phyloP scores from a whole-genome alignment of 2,888 invertebrate genomes.

The Morpho deidamia region DNA sequence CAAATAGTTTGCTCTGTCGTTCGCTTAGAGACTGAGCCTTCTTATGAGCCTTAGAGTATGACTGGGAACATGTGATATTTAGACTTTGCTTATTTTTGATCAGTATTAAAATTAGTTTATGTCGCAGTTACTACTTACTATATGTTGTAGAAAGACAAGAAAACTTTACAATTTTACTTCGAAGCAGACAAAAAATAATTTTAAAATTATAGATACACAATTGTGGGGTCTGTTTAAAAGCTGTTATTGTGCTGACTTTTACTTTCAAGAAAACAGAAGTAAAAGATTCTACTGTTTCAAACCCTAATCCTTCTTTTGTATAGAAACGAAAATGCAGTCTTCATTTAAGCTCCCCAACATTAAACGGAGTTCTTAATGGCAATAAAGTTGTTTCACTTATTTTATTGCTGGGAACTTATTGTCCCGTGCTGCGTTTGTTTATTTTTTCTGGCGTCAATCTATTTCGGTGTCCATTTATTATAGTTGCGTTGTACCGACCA shows the following conservation, averaged over 20 bases:
- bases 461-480: slow-evolving; percentile 57
- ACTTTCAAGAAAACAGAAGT: slow-evolving; percentile 6
- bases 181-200: too few relatives aligned
- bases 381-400: slow-evolving; percentile 26
- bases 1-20: too few relatives aligned
- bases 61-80: too few relatives aligned
- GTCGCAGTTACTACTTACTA: too few relatives aligned
- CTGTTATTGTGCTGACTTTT: not conserved
- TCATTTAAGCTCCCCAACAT: slow-evolving; percentile 3
- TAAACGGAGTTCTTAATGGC: slow-evolving; percentile 5
- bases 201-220: too few relatives aligned
- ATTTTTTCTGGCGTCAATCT: slow-evolving; percentile 50
- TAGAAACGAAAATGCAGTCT: slow-evolving; percentile 4
- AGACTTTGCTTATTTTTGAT: too few relatives aligned
- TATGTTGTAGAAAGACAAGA: too few relatives aligned
- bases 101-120: too few relatives aligned
- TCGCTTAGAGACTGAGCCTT: too few relatives aligned
- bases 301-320: slow-evolving; percentile 6
- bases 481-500: slow-evolving; percentile 50
- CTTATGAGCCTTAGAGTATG: too few relatives aligned
- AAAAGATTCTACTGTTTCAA: slow-evolving; percentile 6
- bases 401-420: slow-evolving; percentile 47
- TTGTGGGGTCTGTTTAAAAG: too few relatives aligned
- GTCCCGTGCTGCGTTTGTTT: slow-evolving; percentile 51
- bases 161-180: too few relatives aligned